Base-by-base conservation (phyloP, 2,888 invertebrate genomes). In the Drosophila niveifrons region DNA sequence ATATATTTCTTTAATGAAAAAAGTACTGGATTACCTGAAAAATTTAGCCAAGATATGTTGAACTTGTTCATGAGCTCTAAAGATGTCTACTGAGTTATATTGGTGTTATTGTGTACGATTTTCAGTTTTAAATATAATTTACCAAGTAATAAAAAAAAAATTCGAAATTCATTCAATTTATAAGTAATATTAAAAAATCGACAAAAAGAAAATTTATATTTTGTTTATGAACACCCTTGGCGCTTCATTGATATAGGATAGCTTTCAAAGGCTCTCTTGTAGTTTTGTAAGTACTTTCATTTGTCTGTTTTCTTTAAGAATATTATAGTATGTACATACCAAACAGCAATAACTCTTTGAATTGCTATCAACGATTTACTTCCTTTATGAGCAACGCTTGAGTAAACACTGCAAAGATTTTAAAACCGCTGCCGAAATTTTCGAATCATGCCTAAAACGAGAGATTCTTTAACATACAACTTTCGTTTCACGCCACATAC, bases 201-300 rank as follows among this genome's bases (percentile, higher is more conserved):
- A 63, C 53, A 94, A 93, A 93, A 95, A 94, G 95, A 94, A 95
- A 95, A 94, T 94, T 95, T 95, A 94, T 95, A 94, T 95, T 95
- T 95, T 93, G 93, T 95, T 95, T 95, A 90, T 82, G 94, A 95
- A 86, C 91, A 91, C 91, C 91, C 91, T 90, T 92, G 91, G 91
- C 92, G 92, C 92, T 92, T 92, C 92, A 92, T 92, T 92, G 82
- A 90, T 79, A 91, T 92, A 92, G 92, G 92, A 92, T 92, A 92
- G 92, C 92, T 91, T 90, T 92, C 92, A 88, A 91, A 90, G 92
- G 92, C 92, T 91, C 92, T 92, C 90, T 91, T 91, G 91, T 92
- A 92, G 92, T 92, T 92, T 92, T 92, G 92, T 92, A 92, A 91
- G 92, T 92, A 92, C 91, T 92, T 91, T 92, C 87, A 91, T 91